Evolutionary conservation across 1,140 invertebrate species (phyloP), one percentile per base, ranked within the genome.

Genomic region (Lucilia sericata): DNA sequence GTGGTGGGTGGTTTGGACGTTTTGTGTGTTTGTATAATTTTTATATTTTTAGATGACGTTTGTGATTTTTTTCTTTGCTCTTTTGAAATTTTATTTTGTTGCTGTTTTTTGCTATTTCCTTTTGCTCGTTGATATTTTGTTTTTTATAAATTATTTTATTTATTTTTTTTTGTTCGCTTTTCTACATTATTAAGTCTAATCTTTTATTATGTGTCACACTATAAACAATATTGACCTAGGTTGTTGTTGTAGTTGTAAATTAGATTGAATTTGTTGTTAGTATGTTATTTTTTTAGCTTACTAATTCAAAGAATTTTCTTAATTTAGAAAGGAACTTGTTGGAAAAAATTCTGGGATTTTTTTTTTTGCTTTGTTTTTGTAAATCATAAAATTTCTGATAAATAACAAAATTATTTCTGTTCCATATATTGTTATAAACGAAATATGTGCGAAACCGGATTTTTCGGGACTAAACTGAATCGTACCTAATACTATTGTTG

Each of bases 151-250:
- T 51, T 51, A 51, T 80, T 49, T n/a, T n/a, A n/a, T 25, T 80
- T 9, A 21, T 80, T 49, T 49, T 80, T 49, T 49, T 76, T 80
- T 21, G 36, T 4, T 49, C 42, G 9, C 76, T 70, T 21, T n/a
- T 78, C 47, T n/a, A n/a, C n/a, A 47, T 47, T 80, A 36, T 76
- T 80, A 17, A n/a, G 76, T 49, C n/a, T 80, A 49, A 49, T 80
- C n/a, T 47, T 36, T 14, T 78, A 42, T 42, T 47, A n/a, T 65
- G 80, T 87, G 88, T 86, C 88, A 90, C 36, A 36, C 88, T 90
- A 89, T 87, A 88, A 90, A 88, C 88, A 89, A 87, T 89, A 90
- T 90, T 90, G 88, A 90, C 88, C 88, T 90, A 90, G 88, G 88
- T 88, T 89, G 86, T 86, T 70, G 60, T 82, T 82, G 51, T 80